These are phyloP conservation scores for Actinopyga echinites DNA, from an alignment of 53 echinoderm and acorn worm genomes.

Conservation along the genomic window DNA sequence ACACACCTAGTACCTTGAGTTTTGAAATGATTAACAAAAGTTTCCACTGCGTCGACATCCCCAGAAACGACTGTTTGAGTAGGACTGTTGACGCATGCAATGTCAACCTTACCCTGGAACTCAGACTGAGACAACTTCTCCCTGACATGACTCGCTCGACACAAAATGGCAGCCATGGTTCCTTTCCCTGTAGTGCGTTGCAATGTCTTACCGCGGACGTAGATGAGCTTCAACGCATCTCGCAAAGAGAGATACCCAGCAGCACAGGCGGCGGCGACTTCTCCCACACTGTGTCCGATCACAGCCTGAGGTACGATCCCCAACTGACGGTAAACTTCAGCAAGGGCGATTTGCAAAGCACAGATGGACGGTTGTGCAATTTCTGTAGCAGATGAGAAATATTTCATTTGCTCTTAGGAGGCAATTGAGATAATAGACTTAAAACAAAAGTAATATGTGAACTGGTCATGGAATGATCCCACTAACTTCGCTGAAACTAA, in stretches of 20 bases:
- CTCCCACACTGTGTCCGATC: constrained; percentile 54
- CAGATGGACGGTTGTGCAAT: constrained; percentile 58
- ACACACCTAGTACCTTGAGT: constrained; percentile 18
- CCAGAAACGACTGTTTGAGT: constrained; percentile 55
- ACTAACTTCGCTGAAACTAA: too few relatives aligned
- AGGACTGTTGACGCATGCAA: constrained; percentile 56
- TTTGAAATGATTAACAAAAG: constrained; percentile 8
- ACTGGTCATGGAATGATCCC: too few relatives aligned
- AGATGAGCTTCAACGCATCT: constrained; percentile 48
- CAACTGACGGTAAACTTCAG: constrained; percentile 12
- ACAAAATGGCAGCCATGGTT: constrained; percentile 50
- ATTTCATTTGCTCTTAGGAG: not conserved
- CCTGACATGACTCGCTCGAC: not conserved
- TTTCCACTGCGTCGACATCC: constrained; percentile 18
- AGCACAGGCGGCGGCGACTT: constrained; percentile 50
- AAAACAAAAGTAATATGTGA: too few relatives aligned
- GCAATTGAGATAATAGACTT: too few relatives aligned
- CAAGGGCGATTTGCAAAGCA: constrained; percentile 51
- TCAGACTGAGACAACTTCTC: not conserved
- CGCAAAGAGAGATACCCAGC: constrained; percentile 43
- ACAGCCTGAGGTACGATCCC: constrained; percentile 35
- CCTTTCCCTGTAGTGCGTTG: constrained; percentile 44
- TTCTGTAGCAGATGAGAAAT: constrained; percentile 11
- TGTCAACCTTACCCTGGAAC: constrained; percentile 7
- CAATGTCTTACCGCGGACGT: constrained; percentile 27